Base-by-base conservation (phyloP, 2,797 vertebrate species). In the Fratercula arctica region DNA sequence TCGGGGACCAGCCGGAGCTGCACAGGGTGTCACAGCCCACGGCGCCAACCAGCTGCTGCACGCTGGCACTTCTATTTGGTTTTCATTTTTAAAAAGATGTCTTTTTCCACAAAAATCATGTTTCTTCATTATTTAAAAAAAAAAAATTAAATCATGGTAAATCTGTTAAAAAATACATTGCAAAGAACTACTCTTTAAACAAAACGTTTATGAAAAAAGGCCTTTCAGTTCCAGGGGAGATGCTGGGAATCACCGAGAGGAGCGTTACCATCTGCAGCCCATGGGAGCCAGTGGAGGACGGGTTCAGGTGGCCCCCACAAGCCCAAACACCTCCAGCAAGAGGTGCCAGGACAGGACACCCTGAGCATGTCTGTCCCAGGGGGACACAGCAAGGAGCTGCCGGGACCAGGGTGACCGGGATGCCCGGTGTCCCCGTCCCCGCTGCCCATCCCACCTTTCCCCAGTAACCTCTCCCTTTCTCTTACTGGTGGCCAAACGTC, bases 181-280 rank as follows among this genome's bases (percentile, higher is more conserved):
- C 18, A 13, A 66, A 69, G 14, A 39, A 8, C 28, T 59, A 7
- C 25, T 33, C 25, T 19, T 59, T 3, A 16, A 66, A 57, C 7
- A 29, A 41, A 61, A 5, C 0, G 3, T 23, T 29, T 5, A 3
- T 16, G 46, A 8, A 12, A 66, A 77, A 37, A 1, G 21, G 60
- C 35, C 23, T 43, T 43, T 25, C 26, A 3, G 69, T 11, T n/a
- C 8, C 51, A 4, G 19, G 37, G 61, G 50, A 37, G 56, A 20
- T 15, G 75, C 13, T 51, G 66, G 60, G 79, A 48, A n/a, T 9
- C 8, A 28, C 13, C 3, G 0, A 5, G 74, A 17, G 60, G 43
- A 54, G 28, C 2, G 5, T 14, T 13, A 20, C 4, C 37, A 9
- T 1, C 41, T 0, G 5, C 31, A 23, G 24, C 1, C 5, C 0